A percentile compares a stretch with the other conserved stretches of the same genome.
These are phyloP conservation scores for Listronotus oregonensis DNA, from an alignment of 1,140 invertebrate species.

Conservation along the genomic window DNA sequence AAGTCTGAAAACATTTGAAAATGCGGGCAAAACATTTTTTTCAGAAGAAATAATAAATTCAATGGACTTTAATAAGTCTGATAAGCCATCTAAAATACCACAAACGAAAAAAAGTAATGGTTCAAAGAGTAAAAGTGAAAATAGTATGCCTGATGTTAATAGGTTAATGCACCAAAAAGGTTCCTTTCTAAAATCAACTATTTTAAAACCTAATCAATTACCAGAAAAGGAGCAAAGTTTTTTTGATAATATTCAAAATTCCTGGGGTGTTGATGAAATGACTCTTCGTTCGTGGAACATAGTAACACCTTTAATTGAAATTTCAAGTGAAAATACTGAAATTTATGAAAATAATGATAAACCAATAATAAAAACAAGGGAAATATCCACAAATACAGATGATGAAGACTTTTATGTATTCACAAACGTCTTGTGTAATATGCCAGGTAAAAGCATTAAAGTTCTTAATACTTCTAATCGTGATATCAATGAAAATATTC, in stretches of 20 bases:
- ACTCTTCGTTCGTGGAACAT: conserved; percentile 45
- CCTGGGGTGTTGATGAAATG: conserved; percentile 42
- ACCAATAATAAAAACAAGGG: conserved; percentile 27
- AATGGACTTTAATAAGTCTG: conserved; percentile 39
- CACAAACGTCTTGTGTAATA: conserved; percentile 41
- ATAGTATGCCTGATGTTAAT: conserved; percentile 10
- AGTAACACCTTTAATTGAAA: conserved; percentile 37
- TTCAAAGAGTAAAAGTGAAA: too few species aligned
- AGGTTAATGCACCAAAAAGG: conserved; percentile 3
- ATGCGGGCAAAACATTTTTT: too few species aligned
- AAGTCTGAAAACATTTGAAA: background rate
- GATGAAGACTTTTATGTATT: conserved; percentile 23
- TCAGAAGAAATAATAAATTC: conserved; percentile 30
- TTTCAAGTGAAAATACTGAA: background rate
- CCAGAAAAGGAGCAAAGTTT: conserved; percentile 4
- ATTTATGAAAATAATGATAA: conserved; percentile 12
- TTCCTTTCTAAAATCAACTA: conserved; percentile 5
- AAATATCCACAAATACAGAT: conserved; percentile 22
- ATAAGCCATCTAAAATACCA: too few species aligned
- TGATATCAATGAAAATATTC: conserved; percentile 51
- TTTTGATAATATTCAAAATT: conserved; percentile 28
- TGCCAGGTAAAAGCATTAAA: background rate
- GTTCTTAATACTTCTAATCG: conserved; percentile 52
- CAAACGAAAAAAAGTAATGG: too few species aligned
- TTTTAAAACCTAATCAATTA: conserved; percentile 6